These are phyloP conservation scores for Diadophis punctatus DNA, from an alignment of 2,113 vertebrate genomes.

Conservation along the genomic window DNA sequence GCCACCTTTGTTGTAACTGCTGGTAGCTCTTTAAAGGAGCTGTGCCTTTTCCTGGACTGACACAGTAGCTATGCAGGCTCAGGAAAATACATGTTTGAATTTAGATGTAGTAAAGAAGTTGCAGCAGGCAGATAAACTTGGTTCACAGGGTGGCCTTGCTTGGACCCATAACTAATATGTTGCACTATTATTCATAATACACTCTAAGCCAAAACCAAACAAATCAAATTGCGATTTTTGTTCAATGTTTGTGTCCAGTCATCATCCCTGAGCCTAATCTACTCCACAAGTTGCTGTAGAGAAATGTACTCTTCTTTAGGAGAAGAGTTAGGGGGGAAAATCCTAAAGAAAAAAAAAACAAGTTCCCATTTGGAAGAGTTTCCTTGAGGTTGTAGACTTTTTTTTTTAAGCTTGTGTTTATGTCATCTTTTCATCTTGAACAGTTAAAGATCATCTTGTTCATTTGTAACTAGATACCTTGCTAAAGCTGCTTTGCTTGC, in stretches of 20 bases:
- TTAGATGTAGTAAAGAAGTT: neutral
- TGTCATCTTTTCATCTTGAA: neutral
- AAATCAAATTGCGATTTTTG: neutral
- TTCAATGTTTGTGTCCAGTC: neutral
- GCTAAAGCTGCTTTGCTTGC: neutral
- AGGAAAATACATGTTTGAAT: neutral
- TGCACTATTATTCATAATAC: neutral
- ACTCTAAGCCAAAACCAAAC: neutral
- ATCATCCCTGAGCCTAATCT: neutral
- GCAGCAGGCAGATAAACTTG: neutral
- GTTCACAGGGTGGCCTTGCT: neutral
- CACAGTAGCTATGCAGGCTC: neutral
- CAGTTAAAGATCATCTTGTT: neutral
- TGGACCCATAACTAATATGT: neutral
- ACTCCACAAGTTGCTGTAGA: neutral
- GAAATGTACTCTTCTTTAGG: neutral
- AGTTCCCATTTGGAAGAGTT: neutral
- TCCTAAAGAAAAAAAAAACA: neutral
- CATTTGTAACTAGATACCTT: constrained; percentile 16
- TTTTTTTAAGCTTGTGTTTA: neutral
- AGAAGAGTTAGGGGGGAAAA: neutral
- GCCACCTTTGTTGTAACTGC: neutral
- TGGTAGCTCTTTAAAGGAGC: neutral
- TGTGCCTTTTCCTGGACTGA: neutral
- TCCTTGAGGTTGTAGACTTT: neutral